A percentile compares a stretch with the other conserved stretches of the same genome.
phyloP scores from a whole-genome alignment of 2,797 vertebrate genomes.

The Epinephelus coioides region DNA sequence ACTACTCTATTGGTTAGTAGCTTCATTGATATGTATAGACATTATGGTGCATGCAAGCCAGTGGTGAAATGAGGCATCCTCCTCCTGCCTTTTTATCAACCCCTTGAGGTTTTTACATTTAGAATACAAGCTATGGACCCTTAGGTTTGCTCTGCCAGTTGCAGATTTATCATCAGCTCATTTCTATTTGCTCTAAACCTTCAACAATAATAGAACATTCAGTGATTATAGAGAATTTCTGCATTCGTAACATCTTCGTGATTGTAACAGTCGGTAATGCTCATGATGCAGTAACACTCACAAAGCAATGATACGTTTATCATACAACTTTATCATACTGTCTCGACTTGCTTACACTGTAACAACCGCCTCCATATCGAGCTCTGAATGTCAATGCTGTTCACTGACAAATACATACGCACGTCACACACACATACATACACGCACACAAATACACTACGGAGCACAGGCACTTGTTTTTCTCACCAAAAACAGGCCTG shows the following conservation, averaged over 20 bases:
- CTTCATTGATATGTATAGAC: conserved; percentile 77
- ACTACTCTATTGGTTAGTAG: conserved; percentile 81
- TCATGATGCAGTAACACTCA: conserved; percentile 68
- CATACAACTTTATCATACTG: conserved; percentile 49
- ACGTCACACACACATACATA: conserved; percentile 44
- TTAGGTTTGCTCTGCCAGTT: conserved; percentile 55
- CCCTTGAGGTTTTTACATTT: conserved; percentile 46
- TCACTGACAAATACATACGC: conserved; percentile 61
- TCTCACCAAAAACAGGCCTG: conserved; percentile 76
- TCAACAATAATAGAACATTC: conserved; percentile 67
- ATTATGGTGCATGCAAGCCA: conserved; percentile 78
- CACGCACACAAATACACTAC: conserved; percentile 65
- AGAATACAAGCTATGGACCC: conserved; percentile 48
- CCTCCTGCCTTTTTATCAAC: conserved; percentile 40
- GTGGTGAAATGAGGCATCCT: conserved; percentile 62
- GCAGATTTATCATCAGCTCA: conserved; percentile 35
- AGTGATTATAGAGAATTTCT: conserved; percentile 58
- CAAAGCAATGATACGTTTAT: conserved; percentile 64
- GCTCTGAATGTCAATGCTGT: conserved; percentile 61
- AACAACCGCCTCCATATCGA: conserved; percentile 52
- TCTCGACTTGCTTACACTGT: conserved; percentile 47
- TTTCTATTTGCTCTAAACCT: conserved; percentile 55
- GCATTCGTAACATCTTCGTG: conserved; percentile 55
- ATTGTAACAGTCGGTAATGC: conserved; percentile 74
- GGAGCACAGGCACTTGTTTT: conserved; percentile 81